phyloP scores from a whole-genome alignment of 92 coral and sea anemone genomes.

The Zoanthus gigantus region DNA sequence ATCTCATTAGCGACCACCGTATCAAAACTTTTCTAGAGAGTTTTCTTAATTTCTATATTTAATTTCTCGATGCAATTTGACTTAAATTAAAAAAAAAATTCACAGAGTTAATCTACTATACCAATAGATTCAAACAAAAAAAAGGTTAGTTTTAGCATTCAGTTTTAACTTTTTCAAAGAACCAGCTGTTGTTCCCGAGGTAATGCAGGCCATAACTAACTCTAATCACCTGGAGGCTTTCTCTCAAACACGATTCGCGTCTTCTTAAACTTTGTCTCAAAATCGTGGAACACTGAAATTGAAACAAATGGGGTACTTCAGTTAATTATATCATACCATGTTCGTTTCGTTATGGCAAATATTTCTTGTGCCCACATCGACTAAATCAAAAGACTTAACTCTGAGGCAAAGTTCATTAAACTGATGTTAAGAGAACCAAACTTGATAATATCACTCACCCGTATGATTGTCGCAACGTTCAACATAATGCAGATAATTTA shows the following conservation, averaged over 20 bases:
- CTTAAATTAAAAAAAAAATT: no score
- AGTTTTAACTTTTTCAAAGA: no score
- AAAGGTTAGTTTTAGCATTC: no score
- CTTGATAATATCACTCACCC: conserved; percentile 58
- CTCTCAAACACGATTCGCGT: conserved; percentile 85
- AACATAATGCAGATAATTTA: conserved; percentile 83
- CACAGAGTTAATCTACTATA: no score
- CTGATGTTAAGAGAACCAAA: neutral
- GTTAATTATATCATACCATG: neutral
- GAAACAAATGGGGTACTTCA: neutral
- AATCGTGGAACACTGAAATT: conserved; percentile 82
- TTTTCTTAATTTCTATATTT: no score
- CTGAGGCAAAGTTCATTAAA: neutral
- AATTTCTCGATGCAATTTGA: no score
- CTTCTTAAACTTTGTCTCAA: conserved; percentile 85
- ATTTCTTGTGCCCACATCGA: no score
- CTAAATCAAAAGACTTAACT: neutral
- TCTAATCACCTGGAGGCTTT: conserved; percentile 82
- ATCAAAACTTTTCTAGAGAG: no score
- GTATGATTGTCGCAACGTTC: conserved; percentile 97
- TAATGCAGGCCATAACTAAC: neutral
- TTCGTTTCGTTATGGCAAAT: no score
- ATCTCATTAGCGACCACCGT: no score
- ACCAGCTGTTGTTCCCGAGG: neutral
- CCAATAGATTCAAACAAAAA: no score